Base-by-base conservation (phyloP, 1,140 invertebrate genomes). In the Eumeta japonica region DNA sequence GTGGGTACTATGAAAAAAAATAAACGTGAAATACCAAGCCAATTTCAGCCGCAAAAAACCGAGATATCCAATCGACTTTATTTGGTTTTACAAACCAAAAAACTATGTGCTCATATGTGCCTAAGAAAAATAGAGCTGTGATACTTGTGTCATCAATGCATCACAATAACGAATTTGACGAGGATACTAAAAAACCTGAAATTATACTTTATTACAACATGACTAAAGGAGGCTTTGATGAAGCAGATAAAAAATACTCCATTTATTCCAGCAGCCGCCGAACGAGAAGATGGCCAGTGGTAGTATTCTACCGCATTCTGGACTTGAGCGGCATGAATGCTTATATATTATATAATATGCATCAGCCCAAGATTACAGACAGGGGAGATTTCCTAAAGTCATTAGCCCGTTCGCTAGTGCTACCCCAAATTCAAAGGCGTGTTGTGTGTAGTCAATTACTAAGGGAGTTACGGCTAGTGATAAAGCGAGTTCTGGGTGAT, bases 1-100 rank as follows among this genome's bases (percentile, higher is more conserved):
- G 32, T 62, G 28, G 62, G 54, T 16, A 52, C 56, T 4, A 14
- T 63, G 27, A 53, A 44, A 33, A 63, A 58, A 51, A 65, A 61
- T 37, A 62, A 68, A 44, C 17, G 30, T 14, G 41, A 58, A 35
- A 48, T 67, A 19, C 61, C 52, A 15, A 11, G 19, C 29, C 41
- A 53, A 39, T 62, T 67, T 46, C 7, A 41, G 9, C 41, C 44
- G n/a, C 5, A 24, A 38, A 41, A 39, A 14, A n/a, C 1, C 10
- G 27, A 17, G 27, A 34, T 31, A 33, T 41, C 2, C n/a, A n/a
- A n/a, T n/a, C n/a, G n/a, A 38, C 39, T 17, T 32, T 43, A 28
- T 50, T 38, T 44, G 43, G 20, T 13, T 46, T 41, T 31, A 41
- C 35, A n/a, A 37, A 30, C 11, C 33, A 45, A 39, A 40, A 42